phyloP scores from a whole-genome alignment of 2,888 invertebrate genomes.

The Drosophila peninsularis region DNA sequence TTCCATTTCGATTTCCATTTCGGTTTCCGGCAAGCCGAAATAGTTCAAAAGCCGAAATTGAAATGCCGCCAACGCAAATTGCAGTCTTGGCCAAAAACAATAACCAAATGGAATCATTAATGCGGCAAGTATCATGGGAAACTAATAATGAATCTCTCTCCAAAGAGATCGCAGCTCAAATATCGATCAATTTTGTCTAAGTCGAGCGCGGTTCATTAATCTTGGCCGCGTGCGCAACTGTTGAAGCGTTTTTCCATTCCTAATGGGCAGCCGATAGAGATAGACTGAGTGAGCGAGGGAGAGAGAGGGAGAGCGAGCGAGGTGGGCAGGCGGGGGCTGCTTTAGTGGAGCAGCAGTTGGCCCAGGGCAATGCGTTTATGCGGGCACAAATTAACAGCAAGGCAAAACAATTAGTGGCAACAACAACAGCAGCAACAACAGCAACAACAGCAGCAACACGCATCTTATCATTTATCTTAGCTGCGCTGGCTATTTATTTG shows the following conservation, averaged over 20 bases:
- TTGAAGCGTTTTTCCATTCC: constrained; percentile 60
- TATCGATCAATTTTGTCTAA: constrained; percentile 76
- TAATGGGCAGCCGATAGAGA: constrained; percentile 2
- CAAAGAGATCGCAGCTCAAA: constrained; percentile 46
- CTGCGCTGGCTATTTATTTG: constrained; percentile 64
- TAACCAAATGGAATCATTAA: constrained; percentile 37
- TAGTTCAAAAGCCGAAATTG: constrained; percentile 57
- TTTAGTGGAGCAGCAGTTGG: constrained; percentile 73
- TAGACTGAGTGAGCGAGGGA: neutral
- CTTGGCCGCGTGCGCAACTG: constrained; percentile 79
- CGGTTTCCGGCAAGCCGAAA: constrained; percentile 24
- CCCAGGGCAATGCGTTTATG: constrained; percentile 74
- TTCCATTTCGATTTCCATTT: neutral
- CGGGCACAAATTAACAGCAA: constrained; percentile 78
- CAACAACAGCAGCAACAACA: constrained; percentile 33
- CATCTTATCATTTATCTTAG: constrained; percentile 75
- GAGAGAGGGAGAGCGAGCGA: neutral
- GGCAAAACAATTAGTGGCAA: constrained; percentile 72
- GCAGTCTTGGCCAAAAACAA: constrained; percentile 45
- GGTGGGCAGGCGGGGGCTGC: constrained; percentile 4
- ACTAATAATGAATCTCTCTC: constrained; percentile 58
- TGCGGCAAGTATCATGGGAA: constrained; percentile 68
- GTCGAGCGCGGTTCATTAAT: constrained; percentile 61
- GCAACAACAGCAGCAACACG: constrained; percentile 24
- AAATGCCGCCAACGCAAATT: constrained; percentile 75